Evolutionary conservation across 37 sponge, comb jelly and placozoan species (phyloP).

Genomic region (Chondrosia reniformis): DNA sequence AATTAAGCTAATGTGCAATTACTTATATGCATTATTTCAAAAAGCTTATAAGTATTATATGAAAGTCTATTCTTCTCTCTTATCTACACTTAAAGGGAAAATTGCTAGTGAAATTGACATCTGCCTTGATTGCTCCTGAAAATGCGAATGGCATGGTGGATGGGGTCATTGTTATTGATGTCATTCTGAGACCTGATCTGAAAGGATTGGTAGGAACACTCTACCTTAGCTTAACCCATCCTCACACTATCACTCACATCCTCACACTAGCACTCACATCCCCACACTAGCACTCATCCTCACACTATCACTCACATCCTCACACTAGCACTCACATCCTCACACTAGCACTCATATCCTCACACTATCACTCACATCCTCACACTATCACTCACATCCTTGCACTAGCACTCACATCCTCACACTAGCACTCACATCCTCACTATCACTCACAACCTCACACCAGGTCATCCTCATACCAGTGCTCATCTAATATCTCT

Average conservation of each 20-base stretch:
- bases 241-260: background rate
- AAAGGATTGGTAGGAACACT: slow-evolving; percentile 4
- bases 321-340: background rate
- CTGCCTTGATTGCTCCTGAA: slow-evolving; percentile 1
- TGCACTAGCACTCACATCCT: background rate
- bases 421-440: background rate
- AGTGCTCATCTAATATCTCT: too few species aligned
- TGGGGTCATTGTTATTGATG: background rate
- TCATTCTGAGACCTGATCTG: background rate
- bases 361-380: background rate
- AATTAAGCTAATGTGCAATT: too few species aligned
- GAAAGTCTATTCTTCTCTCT: background rate
- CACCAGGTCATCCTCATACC: too few species aligned
- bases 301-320: background rate
- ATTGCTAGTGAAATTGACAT: background rate
- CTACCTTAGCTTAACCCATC: too few species aligned
- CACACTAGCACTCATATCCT: background rate
- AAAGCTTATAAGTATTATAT: too few species aligned
- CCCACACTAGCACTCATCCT: background rate
- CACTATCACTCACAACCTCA: background rate
- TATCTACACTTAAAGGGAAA: background rate
- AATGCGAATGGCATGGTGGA: background rate
- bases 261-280: background rate
- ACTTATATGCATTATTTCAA: too few species aligned
- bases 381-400: background rate